Evolutionary conservation across 2,888 invertebrate species (phyloP).

Genomic region (Ecliptopera silaceata): DNA sequence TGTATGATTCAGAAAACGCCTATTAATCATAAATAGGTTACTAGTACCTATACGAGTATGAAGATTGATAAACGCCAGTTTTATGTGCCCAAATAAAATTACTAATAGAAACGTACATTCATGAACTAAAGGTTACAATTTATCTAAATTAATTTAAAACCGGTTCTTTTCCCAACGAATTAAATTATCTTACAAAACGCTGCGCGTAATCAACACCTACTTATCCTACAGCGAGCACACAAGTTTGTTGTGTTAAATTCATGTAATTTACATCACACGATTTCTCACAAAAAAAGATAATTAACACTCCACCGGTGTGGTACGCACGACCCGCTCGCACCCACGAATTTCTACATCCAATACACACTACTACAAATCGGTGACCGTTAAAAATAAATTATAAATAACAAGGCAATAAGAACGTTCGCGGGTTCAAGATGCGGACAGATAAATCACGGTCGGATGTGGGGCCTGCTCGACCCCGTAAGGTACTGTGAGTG

Average conservation of each 20-base stretch:
- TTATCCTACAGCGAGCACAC: slow-evolving; percentile 24
- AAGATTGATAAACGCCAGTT: too few relatives aligned
- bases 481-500: slow-evolving; percentile 61
- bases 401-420: slow-evolving; percentile 81
- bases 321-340: slow-evolving; percentile 46
- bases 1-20: too few relatives aligned
- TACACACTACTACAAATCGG: slow-evolving; percentile 69
- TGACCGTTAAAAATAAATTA: slow-evolving; percentile 82
- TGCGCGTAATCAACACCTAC: slow-evolving; percentile 25
- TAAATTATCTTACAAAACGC: slow-evolving; percentile 11
- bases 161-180: neutral
- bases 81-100: too few relatives aligned
- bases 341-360: slow-evolving; percentile 45
- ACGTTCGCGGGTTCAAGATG: slow-evolving; percentile 80
- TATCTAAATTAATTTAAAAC: slow-evolving; percentile 1
- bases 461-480: slow-evolving; percentile 47
- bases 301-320: slow-evolving; percentile 50
- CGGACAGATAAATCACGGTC: slow-evolving; percentile 77
- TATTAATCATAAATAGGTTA: too few relatives aligned
- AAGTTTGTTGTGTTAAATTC: slow-evolving; percentile 34
- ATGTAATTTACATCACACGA: slow-evolving; percentile 40
- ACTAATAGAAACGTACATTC: too few relatives aligned
- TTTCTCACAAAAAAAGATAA: slow-evolving; percentile 39
- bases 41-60: too few relatives aligned
- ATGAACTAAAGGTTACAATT: neutral